phyloP scores from a whole-genome alignment of 30 jellyfish, hydroid and myxozoan genomes.

The Chironex yamaguchii region DNA sequence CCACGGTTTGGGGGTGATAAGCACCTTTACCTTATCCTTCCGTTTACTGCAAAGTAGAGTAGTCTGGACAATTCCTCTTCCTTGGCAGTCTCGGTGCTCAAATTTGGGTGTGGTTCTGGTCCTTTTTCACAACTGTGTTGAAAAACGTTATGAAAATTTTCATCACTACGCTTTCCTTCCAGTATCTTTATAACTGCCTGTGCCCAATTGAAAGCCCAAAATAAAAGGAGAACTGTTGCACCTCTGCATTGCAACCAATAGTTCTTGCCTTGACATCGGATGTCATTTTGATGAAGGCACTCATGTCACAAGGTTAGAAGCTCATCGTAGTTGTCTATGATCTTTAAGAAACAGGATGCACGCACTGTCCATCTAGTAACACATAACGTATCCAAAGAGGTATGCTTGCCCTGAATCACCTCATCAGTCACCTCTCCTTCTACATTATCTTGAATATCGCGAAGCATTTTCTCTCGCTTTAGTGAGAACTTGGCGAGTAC shows the following conservation, averaged over 20 bases:
- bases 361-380: constrained; percentile 69
- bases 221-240: constrained; percentile 15
- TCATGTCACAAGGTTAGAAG: constrained; percentile 43
- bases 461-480: neutral
- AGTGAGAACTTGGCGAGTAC: neutral
- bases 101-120: neutral
- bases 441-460: neutral
- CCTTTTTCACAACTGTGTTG: constrained; percentile 40
- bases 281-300: constrained; percentile 30
- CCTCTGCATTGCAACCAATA: constrained; percentile 47
- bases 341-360: constrained; percentile 41
- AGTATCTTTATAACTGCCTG: constrained; percentile 37
- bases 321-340: constrained; percentile 32
- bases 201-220: too few relatives aligned
- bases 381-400: too few relatives aligned
- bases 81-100: constrained; percentile 51
- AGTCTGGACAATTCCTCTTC: constrained; percentile 38
- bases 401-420: too few relatives aligned
- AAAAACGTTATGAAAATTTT: constrained; percentile 25
- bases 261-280: constrained; percentile 59
- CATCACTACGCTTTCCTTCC: constrained; percentile 49
- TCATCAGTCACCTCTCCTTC: neutral
- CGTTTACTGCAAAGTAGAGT: constrained; percentile 27
- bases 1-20: constrained; percentile 15
- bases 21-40: constrained; percentile 50